Evolutionary conservation across 2,113 vertebrate genomes (phyloP).

Genomic region (Sceloporus undulatus): DNA sequence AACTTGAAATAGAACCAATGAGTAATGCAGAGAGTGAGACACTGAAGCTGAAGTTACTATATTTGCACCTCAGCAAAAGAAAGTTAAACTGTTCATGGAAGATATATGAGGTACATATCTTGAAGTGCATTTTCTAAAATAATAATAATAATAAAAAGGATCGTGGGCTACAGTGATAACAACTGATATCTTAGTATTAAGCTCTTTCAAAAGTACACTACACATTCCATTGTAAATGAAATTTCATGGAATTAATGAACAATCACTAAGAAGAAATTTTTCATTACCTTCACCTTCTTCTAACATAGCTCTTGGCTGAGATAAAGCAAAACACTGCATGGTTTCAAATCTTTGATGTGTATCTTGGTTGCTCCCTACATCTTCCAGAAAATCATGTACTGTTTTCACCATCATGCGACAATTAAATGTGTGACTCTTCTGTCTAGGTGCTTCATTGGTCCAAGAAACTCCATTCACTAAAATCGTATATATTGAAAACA

Average conservation of each 20-base stretch:
- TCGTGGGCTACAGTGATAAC: too few species aligned
- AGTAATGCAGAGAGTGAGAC: too few species aligned
- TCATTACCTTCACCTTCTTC: slow-evolving; percentile 95
- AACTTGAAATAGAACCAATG: neutral
- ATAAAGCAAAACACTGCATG: slow-evolving; percentile 98
- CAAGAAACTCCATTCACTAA: slow-evolving; percentile 90
- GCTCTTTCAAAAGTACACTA: neutral
- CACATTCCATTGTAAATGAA: neutral
- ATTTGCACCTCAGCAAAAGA: too few species aligned
- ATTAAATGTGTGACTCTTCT: slow-evolving; percentile 97
- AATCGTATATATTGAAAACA: slow-evolving; percentile 26
- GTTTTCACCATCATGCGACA: slow-evolving; percentile 95
- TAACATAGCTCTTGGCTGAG: slow-evolving; percentile 96
- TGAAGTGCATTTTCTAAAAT: too few species aligned
- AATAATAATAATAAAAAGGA: too few species aligned
- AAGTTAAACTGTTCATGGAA: too few species aligned
- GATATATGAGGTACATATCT: too few species aligned
- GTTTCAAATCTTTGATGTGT: slow-evolving; percentile 90
- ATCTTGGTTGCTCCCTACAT: slow-evolving; percentile 79
- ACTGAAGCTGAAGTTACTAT: too few species aligned
- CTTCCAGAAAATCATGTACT: slow-evolving; percentile 83
- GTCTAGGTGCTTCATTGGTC: slow-evolving; percentile 89
- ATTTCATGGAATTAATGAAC: neutral
- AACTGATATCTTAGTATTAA: neutral
- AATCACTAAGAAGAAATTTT: fast-evolving